phyloP scores from a whole-genome alignment of 2,888 invertebrate genomes.

The Itoplectis maculator region DNA sequence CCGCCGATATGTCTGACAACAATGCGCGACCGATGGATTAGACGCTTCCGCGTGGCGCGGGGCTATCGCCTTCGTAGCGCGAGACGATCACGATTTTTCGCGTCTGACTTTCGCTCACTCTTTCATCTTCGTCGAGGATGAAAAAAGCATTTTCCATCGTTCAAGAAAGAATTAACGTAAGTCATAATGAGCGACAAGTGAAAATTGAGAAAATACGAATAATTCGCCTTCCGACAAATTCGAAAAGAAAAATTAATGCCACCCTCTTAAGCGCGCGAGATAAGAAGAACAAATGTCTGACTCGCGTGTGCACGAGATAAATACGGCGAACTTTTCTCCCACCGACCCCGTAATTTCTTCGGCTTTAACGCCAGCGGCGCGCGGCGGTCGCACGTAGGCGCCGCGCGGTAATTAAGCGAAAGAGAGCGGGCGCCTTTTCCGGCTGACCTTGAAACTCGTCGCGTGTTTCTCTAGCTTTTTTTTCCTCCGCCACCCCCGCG shows the following conservation, averaged over 20 bases:
- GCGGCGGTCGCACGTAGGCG: conserved; percentile 5
- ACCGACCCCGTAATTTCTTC: conserved; percentile 10
- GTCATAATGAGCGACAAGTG: too few species aligned
- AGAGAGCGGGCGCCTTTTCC: conserved; percentile 58
- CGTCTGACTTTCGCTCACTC: neutral
- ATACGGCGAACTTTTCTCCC: neutral
- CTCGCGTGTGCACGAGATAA: neutral
- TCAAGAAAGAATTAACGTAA: too few species aligned
- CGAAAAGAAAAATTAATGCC: too few species aligned
- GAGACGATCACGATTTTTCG: neutral
- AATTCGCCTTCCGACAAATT: too few species aligned
- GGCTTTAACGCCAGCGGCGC: conserved; percentile 9
- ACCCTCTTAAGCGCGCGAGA: neutral
- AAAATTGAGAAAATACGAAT: too few species aligned
- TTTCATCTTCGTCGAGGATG: neutral
- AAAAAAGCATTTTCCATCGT: neutral
- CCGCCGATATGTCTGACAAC: conserved; percentile 83
- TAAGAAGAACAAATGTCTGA: neutral
- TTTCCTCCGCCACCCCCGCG: too few species aligned
- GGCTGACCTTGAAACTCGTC: conserved; percentile 66
- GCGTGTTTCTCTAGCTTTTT: conserved; percentile 54
- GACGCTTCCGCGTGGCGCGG: conserved; percentile 76
- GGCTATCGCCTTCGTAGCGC: neutral
- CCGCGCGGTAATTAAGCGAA: conserved; percentile 54
- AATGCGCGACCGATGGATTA: conserved; percentile 82